Evolutionary conservation across 2,888 invertebrate species (phyloP).

Genomic region (Platerodrilus igneus): DNA sequence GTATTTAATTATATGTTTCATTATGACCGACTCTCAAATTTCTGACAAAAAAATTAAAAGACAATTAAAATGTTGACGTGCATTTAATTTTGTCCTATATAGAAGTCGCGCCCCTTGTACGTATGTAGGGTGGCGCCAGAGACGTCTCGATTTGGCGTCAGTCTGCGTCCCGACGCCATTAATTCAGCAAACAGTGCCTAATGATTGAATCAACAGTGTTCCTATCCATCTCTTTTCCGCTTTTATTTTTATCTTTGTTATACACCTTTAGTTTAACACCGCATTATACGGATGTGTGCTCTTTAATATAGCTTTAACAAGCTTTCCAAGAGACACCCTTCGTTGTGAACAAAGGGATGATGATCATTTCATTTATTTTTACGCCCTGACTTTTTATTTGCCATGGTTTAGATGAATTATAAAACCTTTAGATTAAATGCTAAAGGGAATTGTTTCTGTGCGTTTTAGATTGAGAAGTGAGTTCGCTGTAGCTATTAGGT

Average conservation of each 20-base stretch:
- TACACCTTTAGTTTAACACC: conserved; percentile 16
- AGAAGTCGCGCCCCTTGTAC: conserved; percentile 22
- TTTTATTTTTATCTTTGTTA: conserved; percentile 13
- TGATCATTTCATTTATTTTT: conserved; percentile 16
- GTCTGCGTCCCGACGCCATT: conserved; percentile 47
- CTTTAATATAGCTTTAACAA: conserved; percentile 17
- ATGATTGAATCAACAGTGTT: conserved; percentile 51
- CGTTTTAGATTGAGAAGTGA: no score
- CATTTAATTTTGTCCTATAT: conserved; percentile 26
- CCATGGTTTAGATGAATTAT: no score
- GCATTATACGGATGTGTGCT: conserved; percentile 15
- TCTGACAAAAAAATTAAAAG: no score
- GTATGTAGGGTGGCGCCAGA: conserved; percentile 32
- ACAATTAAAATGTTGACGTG: no score
- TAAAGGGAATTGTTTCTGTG: no score
- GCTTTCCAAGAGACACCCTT: conserved; percentile 11
- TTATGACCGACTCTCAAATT: no score
- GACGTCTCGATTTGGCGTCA: conserved; percentile 41
- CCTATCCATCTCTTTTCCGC: conserved; percentile 23
- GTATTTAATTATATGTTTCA: no score
- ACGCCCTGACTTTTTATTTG: no score
- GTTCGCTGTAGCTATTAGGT: no score
- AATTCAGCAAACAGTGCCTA: conserved; percentile 49
- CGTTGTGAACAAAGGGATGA: conserved; percentile 15
- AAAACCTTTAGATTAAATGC: no score